A percentile compares a stretch with the other conserved stretches of the same genome.
These are phyloP conservation scores for Drosophila pallidifrons DNA, from an alignment of 1,140 invertebrate species.

Conservation along the genomic window DNA sequence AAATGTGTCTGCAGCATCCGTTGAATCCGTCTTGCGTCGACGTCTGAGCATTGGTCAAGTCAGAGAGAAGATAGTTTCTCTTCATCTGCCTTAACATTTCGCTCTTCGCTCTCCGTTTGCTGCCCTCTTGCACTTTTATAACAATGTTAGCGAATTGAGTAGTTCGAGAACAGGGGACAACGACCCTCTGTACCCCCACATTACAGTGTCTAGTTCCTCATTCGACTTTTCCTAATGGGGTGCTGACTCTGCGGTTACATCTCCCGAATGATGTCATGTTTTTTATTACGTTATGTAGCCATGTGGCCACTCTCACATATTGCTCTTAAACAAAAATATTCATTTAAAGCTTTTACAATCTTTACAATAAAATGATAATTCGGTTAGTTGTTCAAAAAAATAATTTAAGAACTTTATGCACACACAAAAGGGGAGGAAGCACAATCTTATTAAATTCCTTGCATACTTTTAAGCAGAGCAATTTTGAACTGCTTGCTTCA, in stretches of 20 bases:
- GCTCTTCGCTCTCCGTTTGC: conserved; percentile 15
- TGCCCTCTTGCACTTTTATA: conserved; percentile 75
- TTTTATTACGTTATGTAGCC: conserved; percentile 20
- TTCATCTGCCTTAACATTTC: conserved; percentile 17
- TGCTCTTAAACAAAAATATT: neutral
- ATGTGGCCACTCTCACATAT: conserved; percentile 5
- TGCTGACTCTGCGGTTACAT: conserved; percentile 41
- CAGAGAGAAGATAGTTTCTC: conserved; percentile 39
- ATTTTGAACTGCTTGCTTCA: no score
- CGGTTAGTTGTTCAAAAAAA: neutral
- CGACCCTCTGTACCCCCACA: conserved; percentile 5
- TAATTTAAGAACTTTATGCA: neutral
- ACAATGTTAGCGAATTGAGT: conserved; percentile 67
- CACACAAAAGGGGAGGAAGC: no score
- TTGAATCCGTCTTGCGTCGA: conserved; percentile 33
- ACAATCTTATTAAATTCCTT: no score
- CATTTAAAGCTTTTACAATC: neutral
- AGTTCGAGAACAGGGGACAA: conserved; percentile 11
- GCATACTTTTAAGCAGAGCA: no score
- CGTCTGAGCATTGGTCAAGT: conserved; percentile 58
- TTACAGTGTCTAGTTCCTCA: conserved; percentile 9
- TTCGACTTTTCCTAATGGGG: conserved; percentile 10
- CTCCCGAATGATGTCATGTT: conserved; percentile 74
- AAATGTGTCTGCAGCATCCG: conserved; percentile 47
- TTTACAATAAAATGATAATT: neutral